Percentiles rank a stretch among this genome's conserved stretches.
Evolutionary conservation across 2,888 invertebrate species (phyloP).

Genomic region (Macaria liturata): DNA sequence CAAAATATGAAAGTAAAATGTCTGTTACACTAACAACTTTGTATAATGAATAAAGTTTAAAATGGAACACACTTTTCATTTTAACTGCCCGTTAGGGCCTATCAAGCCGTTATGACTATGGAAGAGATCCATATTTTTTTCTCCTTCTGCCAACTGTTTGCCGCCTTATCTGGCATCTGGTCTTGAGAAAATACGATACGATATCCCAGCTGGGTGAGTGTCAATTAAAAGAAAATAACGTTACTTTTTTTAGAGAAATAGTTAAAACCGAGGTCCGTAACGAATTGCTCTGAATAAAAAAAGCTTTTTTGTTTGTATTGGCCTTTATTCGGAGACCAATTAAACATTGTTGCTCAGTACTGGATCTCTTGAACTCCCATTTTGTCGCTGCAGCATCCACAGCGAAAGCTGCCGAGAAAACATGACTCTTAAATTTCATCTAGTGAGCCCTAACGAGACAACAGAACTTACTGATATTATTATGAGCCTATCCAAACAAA

Average conservation of each 20-base stretch:
- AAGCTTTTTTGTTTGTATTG: slow-evolving; percentile 54
- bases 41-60: slow-evolving; percentile 62
- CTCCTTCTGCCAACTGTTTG: slow-evolving; percentile 38
- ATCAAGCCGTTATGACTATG: slow-evolving; percentile 54
- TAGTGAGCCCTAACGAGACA: slow-evolving; percentile 65
- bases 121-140: slow-evolving; percentile 40
- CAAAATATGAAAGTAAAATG: slow-evolving; percentile 58
- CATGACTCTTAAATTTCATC: slow-evolving; percentile 71
- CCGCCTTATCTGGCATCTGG: slow-evolving; percentile 44
- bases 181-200: slow-evolving; percentile 41
- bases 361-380: slow-evolving; percentile 56
- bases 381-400: slow-evolving; percentile 67
- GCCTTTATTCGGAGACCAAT: slow-evolving; percentile 72
- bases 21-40: slow-evolving; percentile 56
- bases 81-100: slow-evolving; percentile 61
- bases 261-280: slow-evolving; percentile 42
- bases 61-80: slow-evolving; percentile 62
- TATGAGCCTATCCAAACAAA: slow-evolving; percentile 37
- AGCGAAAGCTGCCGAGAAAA: slow-evolving; percentile 45
- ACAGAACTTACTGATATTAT: slow-evolving; percentile 44
- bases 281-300: slow-evolving; percentile 47
- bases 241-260: slow-evolving; percentile 41
- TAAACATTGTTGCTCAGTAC: slow-evolving; percentile 69
- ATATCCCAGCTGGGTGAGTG: slow-evolving; percentile 33
- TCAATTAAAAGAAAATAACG: slow-evolving; percentile 40